These are phyloP conservation scores for Dromaius novaehollandiae DNA, from an alignment of 2,113 vertebrate genomes.

Conservation along the genomic window DNA sequence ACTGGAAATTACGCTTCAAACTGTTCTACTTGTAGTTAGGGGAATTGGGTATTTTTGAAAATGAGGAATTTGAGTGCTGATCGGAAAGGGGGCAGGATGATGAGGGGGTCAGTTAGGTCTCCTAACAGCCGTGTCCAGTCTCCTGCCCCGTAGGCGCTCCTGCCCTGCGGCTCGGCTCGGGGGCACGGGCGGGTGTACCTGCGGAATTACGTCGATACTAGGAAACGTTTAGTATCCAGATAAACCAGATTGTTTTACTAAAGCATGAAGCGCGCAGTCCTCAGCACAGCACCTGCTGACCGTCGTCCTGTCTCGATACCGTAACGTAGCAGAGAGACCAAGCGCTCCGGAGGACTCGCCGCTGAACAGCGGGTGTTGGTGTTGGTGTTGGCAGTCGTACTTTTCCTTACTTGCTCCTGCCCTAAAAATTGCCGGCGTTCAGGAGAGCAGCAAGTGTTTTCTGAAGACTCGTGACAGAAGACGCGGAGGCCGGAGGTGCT, in stretches of 20 bases:
- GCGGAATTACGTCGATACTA: background rate
- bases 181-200: fast-evolving
- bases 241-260: background rate
- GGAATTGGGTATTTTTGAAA: background rate
- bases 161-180: background rate
- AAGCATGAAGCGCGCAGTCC: background rate
- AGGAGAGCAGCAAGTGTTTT: fast-evolving
- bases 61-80: background rate
- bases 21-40: background rate
- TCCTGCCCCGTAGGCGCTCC: background rate
- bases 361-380: background rate
- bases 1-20: background rate
- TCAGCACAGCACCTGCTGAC: background rate
- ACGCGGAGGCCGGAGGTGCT: background rate
- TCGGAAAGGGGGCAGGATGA: background rate
- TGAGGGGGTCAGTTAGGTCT: background rate
- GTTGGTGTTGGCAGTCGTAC: background rate
- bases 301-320: background rate
- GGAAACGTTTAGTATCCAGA: background rate
- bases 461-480: background rate
- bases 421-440: background rate
- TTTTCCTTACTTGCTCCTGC: background rate
- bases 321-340: fast-evolving
- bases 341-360: fast-evolving
- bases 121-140: background rate